Base-by-base conservation (phyloP, 2,113 vertebrate genomes). In the Elephantulus edwardii region DNA sequence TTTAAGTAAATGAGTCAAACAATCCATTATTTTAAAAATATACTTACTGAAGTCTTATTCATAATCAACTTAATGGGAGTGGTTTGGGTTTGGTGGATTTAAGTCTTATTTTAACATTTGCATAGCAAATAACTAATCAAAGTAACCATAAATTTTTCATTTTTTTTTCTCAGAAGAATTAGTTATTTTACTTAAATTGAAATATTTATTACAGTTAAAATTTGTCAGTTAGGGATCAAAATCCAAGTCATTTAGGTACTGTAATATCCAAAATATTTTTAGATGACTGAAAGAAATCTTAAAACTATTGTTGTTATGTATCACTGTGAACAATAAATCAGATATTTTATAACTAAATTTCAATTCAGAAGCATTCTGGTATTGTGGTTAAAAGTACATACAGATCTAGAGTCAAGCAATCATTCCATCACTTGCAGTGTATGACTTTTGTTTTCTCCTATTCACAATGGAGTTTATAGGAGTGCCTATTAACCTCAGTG, bases 161-260 rank as follows among this genome's bases (percentile, higher is more conserved):
- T n/a, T 35, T 66, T 77, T 68, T 83, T 85, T 79, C 44, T 88
- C 38, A 33, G 60, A 83, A 80, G n/a, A 62, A 44, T 88, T 84
- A 81, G 60, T 72, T n/a, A 88, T n/a, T 66, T 38, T 14, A 70
- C 62, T 95, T 92, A 95, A 30, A 92, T 35, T 50, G 8, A 72
- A 68, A 2, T 66, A 60, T 4, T 30, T 44, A 28, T 74, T 72
- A 10, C 14, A 72, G 20, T 77, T 84, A 71, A 17, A 83, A 52
- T 87, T 92, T 89, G 6, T 89, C 30, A 70, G 8, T 74, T 89
- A 44, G 35, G 40, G 48, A 33, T 46, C 84, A 1, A 5, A 89
- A 44, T 48, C 8, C 30, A 81, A 84, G 77, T 72, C n/a, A 58
- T 77, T 77, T 86, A 44, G 33, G 3, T 72, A 3, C 81, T 86